These are phyloP conservation scores for Struthio camelus DNA, from an alignment of 2,113 vertebrate species.

Conservation along the genomic window DNA sequence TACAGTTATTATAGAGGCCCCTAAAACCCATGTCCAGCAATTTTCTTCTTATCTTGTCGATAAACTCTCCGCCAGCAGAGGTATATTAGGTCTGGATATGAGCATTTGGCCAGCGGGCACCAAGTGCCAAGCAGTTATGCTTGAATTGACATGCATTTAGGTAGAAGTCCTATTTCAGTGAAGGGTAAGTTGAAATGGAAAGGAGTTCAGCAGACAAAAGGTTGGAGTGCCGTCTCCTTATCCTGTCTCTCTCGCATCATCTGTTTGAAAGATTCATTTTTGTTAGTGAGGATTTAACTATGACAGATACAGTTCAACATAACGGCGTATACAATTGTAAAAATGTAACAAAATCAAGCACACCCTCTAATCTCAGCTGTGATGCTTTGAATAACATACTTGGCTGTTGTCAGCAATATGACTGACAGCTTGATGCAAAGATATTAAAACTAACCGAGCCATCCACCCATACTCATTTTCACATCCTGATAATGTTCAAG, in stretches of 20 bases:
- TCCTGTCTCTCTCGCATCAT: not conserved
- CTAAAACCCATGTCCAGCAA: not conserved
- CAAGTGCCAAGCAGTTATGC: not conserved
- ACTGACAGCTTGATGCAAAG: not conserved
- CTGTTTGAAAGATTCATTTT: not conserved
- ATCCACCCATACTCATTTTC: not conserved
- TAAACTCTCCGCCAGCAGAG: not conserved
- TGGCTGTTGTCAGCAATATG: not conserved
- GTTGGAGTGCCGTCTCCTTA: not conserved
- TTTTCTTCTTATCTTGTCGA: not conserved
- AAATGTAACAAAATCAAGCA: not conserved
- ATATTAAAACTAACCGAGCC: not conserved
- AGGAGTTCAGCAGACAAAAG: not conserved
- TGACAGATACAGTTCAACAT: not conserved
- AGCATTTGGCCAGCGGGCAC: not conserved
- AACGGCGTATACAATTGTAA: not conserved
- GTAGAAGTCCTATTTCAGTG: not conserved
- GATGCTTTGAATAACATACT: not conserved
- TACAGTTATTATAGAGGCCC: not conserved
- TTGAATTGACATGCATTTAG: not conserved
- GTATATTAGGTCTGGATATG: not conserved
- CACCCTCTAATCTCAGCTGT: not conserved
- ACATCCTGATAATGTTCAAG: not conserved
- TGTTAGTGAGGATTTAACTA: not conserved
- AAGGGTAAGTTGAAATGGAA: not conserved